Percentiles rank a stretch among this genome's conserved stretches.
These are phyloP conservation scores for Loris lydekkerianus DNA, from an alignment of 2,797 vertebrate genomes.

Conservation along the genomic window DNA sequence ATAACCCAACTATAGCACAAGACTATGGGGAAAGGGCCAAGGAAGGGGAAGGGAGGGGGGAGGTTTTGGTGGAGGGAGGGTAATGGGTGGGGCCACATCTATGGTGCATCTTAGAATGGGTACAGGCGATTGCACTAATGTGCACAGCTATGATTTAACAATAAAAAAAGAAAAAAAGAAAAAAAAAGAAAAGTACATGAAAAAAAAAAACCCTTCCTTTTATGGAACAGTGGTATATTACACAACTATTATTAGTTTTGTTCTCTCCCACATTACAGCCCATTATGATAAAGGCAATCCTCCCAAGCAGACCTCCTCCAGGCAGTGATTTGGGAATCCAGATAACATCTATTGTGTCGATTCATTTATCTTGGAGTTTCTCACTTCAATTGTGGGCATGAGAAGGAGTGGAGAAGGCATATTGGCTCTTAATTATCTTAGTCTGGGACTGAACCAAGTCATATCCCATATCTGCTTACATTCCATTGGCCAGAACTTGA, in stretches of 20 bases:
- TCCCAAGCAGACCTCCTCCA: background rate
- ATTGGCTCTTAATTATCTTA: background rate
- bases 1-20: no score
- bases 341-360: background rate
- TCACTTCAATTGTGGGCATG: background rate
- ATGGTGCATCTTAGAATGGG: no score
- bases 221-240: background rate
- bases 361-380: background rate
- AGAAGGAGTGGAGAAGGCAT: background rate
- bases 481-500: background rate
- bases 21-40: no score
- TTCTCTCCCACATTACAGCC: background rate
- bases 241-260: background rate
- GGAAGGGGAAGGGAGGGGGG: no score
- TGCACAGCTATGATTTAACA: no score
- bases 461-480: conserved; percentile 20
- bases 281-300: background rate
- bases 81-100: no score
- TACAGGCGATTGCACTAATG: no score
- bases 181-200: no score
- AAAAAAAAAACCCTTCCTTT: background rate
- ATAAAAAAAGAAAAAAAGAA: no score
- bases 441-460: background rate
- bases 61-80: no score
- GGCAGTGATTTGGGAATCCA: background rate